phyloP scores from a whole-genome alignment of 2,797 vertebrate species.

The Silurus lanzhouensis region DNA sequence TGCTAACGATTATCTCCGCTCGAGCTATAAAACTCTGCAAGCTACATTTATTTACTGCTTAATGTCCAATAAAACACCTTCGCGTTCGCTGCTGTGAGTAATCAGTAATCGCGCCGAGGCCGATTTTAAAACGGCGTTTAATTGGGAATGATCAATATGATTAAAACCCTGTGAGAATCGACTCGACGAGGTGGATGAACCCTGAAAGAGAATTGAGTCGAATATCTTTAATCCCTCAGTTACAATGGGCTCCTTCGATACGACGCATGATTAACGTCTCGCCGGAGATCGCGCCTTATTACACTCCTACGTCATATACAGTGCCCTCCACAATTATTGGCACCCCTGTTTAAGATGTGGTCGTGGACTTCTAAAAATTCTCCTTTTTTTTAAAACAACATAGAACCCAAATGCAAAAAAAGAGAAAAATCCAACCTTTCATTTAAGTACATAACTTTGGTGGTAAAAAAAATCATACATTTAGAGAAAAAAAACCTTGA shows the following conservation, averaged over 20 bases:
- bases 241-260: neutral
- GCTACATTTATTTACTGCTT: constrained; percentile 28
- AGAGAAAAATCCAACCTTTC: too few relatives aligned
- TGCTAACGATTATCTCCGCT: constrained; percentile 18
- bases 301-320: neutral
- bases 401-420: too few relatives aligned
- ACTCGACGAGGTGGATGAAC: neutral
- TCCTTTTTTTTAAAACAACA: too few relatives aligned
- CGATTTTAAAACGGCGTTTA: constrained; percentile 3
- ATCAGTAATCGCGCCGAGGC: neutral
- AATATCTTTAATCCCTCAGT: neutral
- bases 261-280: neutral
- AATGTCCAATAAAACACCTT: constrained; percentile 11
- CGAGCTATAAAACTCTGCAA: neutral
- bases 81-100: neutral
- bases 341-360: too few relatives aligned
- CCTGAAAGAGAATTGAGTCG: neutral
- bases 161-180: neutral
- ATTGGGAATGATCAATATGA: constrained; percentile 17
- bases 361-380: too few relatives aligned
- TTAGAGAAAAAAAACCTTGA: too few relatives aligned
- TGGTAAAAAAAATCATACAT: too few relatives aligned
- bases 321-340: too few relatives aligned
- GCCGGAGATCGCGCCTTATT: neutral
- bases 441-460: too few relatives aligned